Percentiles rank a stretch among this genome's conserved stretches.
Conservation (phyloP, 2,888 invertebrate genomes). For the Chrysolina haemoptera region DNA sequence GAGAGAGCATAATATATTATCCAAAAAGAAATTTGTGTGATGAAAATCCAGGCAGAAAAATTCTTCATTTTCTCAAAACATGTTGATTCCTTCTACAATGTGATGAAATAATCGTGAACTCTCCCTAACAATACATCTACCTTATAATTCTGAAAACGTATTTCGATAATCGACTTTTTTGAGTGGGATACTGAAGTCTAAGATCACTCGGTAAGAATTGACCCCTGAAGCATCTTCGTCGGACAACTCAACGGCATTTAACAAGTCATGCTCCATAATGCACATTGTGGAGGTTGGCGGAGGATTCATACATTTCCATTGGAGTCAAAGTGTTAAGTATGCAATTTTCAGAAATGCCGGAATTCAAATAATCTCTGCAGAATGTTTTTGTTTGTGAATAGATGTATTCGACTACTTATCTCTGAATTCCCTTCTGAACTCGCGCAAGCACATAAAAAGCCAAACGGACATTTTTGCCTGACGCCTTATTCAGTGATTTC, state of each 20-base stretch:
- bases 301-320: conserved; percentile 52
- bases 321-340: conserved; percentile 47
- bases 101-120: too few relatives aligned
- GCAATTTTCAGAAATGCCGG: conserved; percentile 41
- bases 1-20: too few relatives aligned
- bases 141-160: too few relatives aligned
- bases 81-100: too few relatives aligned
- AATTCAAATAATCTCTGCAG: conserved; percentile 38
- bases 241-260: conserved; percentile 44
- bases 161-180: too few relatives aligned
- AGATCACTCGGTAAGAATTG: background rate
- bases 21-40: too few relatives aligned
- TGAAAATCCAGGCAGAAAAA: too few relatives aligned
- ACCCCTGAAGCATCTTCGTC: conserved; percentile 10
- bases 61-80: too few relatives aligned
- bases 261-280: conserved; percentile 58
- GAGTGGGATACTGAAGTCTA: background rate
- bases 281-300: conserved; percentile 50
- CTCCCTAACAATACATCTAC: too few relatives aligned
- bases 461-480: background rate
- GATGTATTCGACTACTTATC: conserved; percentile 34
- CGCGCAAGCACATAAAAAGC: conserved; percentile 3
- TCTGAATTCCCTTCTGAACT: background rate
- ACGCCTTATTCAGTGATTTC: too few relatives aligned
- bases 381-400: conserved; percentile 48